Percentiles rank a stretch among this genome's conserved stretches.
Evolutionary conservation across 2,113 vertebrate genomes (phyloP).

Genomic region (Columba janthina): DNA sequence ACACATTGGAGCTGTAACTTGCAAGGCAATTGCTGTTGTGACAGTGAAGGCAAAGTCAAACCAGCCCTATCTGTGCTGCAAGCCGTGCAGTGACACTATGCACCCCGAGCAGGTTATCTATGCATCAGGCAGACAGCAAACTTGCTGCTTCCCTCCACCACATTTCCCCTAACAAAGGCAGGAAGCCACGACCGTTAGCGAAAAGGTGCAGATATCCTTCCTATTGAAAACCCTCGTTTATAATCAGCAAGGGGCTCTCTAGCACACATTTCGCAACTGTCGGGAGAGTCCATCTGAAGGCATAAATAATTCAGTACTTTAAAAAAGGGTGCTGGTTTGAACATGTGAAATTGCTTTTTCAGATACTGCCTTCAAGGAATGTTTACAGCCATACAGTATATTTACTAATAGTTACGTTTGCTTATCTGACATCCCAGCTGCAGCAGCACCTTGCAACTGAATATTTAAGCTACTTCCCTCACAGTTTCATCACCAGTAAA

Average conservation of each 20-base stretch:
- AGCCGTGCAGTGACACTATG: neutral
- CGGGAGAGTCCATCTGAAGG: neutral
- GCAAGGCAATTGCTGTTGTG: neutral
- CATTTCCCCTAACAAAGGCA: slow-evolving; percentile 76
- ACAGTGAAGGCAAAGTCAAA: neutral
- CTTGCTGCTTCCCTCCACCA: slow-evolving; percentile 57
- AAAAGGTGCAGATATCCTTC: slow-evolving; percentile 36
- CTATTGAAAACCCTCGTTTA: neutral
- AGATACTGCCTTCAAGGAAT: neutral
- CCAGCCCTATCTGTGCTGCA: neutral
- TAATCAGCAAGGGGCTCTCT: neutral
- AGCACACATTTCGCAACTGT: neutral
- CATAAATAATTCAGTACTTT: neutral
- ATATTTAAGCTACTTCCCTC: neutral
- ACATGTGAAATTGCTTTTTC: neutral
- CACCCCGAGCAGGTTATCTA: neutral
- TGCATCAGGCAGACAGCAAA: neutral
- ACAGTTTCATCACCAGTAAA: neutral
- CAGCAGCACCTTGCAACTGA: neutral
- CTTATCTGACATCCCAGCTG: neutral
- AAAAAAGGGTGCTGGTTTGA: neutral
- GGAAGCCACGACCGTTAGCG: slow-evolving; percentile 48
- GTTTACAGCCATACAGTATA: neutral
- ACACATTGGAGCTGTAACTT: neutral
- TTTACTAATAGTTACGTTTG: neutral